phyloP scores from a whole-genome alignment of 2,113 vertebrate genomes.

The Syngnathoides biaculeatus region DNA sequence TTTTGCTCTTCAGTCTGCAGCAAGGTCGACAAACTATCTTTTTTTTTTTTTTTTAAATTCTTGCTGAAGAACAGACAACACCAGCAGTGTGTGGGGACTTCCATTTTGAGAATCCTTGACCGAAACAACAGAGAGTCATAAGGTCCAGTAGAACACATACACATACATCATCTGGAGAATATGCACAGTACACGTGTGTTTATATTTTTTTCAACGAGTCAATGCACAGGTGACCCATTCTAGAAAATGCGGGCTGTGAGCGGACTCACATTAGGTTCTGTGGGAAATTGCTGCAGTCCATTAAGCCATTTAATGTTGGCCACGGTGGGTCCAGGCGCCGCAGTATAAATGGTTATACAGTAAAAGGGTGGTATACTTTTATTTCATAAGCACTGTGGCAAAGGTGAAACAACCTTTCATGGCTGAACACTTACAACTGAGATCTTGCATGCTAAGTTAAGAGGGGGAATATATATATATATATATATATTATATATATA shows the following conservation, averaged over 20 bases:
- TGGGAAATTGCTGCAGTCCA: neutral
- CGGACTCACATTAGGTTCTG: neutral
- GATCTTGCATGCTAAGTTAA: neutral
- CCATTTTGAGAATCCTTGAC: too few relatives aligned
- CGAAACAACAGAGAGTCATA: too few relatives aligned
- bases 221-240: neutral
- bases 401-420: too few relatives aligned
- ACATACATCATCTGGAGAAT: too few relatives aligned
- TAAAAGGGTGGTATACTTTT: neutral
- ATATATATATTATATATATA: too few relatives aligned
- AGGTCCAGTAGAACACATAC: too few relatives aligned
- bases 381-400: neutral
- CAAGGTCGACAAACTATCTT: too few relatives aligned
- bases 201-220: neutral
- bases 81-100: too few relatives aligned
- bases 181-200: neutral
- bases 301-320: neutral
- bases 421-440: neutral
- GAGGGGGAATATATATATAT: neutral
- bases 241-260: too few relatives aligned
- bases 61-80: too few relatives aligned
- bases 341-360: neutral
- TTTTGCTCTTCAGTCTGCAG: too few relatives aligned
- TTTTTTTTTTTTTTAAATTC: too few relatives aligned
- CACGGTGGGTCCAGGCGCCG: neutral